These are phyloP conservation scores for Opisthograptis luteolata DNA, from an alignment of 2,888 invertebrate species.

Conservation along the genomic window DNA sequence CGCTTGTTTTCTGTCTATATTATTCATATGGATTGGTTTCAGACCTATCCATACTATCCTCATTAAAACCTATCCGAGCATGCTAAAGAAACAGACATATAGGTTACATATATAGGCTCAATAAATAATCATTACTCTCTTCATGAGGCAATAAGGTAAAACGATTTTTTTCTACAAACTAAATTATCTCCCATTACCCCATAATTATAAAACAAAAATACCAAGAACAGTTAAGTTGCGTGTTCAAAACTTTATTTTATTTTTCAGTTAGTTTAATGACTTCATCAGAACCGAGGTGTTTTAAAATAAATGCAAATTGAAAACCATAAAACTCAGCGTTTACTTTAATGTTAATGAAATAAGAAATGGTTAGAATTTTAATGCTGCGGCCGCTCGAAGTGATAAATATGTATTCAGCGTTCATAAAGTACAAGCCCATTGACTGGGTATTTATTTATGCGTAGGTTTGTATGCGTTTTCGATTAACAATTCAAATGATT, in stretches of 20 bases:
- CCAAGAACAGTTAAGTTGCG: slow-evolving; percentile 29
- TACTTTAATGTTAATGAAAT: slow-evolving; percentile 40
- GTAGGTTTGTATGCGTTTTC: slow-evolving; percentile 24
- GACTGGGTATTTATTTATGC: slow-evolving; percentile 31
- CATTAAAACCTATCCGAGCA: too few species aligned
- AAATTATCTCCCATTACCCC: slow-evolving; percentile 3
- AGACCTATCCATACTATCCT: too few species aligned
- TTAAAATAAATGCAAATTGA: slow-evolving; percentile 44
- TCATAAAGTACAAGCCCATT: slow-evolving; percentile 27
- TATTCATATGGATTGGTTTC: slow-evolving; percentile 9
- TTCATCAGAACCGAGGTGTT: slow-evolving; percentile 39
- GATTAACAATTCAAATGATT: slow-evolving; percentile 39
- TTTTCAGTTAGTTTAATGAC: slow-evolving; percentile 32
- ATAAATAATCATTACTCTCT: too few species aligned
- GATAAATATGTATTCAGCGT: slow-evolving; percentile 28
- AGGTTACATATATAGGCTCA: too few species aligned
- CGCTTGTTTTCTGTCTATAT: slow-evolving; percentile 30
- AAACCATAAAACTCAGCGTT: slow-evolving; percentile 39
- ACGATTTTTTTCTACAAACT: not conserved
- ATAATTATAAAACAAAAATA: slow-evolving; percentile 23
- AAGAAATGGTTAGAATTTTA: slow-evolving; percentile 36
- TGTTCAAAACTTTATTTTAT: slow-evolving; percentile 24
- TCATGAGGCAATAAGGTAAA: too few species aligned
- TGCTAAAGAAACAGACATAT: too few species aligned
- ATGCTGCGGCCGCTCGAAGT: slow-evolving; percentile 26